phyloP scores from a whole-genome alignment of 2,888 invertebrate genomes.

The Drosophila borealis region DNA sequence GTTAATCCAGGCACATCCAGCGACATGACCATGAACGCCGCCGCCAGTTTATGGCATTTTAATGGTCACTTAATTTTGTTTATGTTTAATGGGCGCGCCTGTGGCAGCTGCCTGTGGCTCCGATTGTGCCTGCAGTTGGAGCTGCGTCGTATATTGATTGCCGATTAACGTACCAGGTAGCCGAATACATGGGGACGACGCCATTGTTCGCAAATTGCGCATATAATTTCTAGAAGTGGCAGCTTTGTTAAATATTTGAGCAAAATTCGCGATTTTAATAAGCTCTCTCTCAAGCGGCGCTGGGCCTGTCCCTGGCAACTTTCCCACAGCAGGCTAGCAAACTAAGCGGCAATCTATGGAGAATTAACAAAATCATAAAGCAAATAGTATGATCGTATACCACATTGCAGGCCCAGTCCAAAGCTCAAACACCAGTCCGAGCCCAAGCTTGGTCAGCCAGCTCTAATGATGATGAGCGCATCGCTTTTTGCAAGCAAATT shows the following conservation, averaged over 20 bases:
- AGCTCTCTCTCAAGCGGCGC: constrained; percentile 55
- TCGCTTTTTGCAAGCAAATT: constrained; percentile 80
- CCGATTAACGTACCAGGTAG: constrained; percentile 71
- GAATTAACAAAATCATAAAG: constrained; percentile 80
- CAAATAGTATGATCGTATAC: constrained; percentile 64
- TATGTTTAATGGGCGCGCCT: constrained; percentile 84
- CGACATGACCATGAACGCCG: constrained; percentile 78
- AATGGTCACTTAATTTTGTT: constrained; percentile 85
- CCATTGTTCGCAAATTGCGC: constrained; percentile 77
- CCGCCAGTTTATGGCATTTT: constrained; percentile 85
- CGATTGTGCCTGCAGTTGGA: constrained; percentile 14
- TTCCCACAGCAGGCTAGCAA: constrained; percentile 46
- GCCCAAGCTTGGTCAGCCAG: constrained; percentile 7
- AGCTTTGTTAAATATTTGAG: constrained; percentile 57
- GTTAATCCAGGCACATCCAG: constrained; percentile 64
- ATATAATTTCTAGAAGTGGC: constrained; percentile 66
- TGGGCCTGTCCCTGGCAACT: constrained; percentile 19
- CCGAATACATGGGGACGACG: constrained; percentile 45
- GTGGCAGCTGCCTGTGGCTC: constrained; percentile 64
- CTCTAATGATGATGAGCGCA: constrained; percentile 80
- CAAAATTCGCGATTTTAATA: constrained; percentile 70
- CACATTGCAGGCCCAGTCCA: constrained; percentile 20
- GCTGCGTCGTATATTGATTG: constrained; percentile 67
- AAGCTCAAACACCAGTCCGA: neutral
- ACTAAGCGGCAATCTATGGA: constrained; percentile 35